A percentile compares a stretch with the other conserved stretches of the same genome.
phyloP scores from a whole-genome alignment of 2,888 invertebrate genomes.

The Clanis bilineata region DNA sequence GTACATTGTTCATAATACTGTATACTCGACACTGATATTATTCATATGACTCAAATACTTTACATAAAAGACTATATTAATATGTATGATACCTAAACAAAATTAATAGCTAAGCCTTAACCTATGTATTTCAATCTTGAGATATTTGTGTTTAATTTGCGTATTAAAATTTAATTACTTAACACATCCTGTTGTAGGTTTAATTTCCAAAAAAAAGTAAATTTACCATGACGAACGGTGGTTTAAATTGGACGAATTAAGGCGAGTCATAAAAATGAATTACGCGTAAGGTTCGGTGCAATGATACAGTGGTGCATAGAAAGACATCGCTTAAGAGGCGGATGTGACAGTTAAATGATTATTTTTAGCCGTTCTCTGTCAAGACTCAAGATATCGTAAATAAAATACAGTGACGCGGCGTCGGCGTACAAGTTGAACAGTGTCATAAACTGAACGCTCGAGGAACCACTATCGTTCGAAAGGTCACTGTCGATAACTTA shows the following conservation, averaged over 20 bases:
- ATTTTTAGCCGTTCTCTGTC: conserved; percentile 50
- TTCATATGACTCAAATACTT: not conserved
- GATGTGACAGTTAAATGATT: conserved; percentile 51
- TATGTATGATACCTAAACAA: too few species aligned
- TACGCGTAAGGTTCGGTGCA: conserved; percentile 34
- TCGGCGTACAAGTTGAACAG: conserved; percentile 67
- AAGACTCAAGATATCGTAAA: conserved; percentile 59
- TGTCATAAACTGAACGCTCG: conserved; percentile 54
- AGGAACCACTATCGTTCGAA: conserved; percentile 54
- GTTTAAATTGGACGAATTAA: conserved; percentile 27
- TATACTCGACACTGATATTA: not conserved
- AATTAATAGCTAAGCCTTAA: not conserved
- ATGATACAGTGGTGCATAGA: conserved; percentile 43
- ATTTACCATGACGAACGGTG: conserved; percentile 15
- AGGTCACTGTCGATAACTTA: conserved; percentile 63
- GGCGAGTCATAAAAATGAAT: conserved; percentile 26
- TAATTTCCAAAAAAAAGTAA: conserved; percentile 14
- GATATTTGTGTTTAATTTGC: conserved; percentile 11
- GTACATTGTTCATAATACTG: not conserved
- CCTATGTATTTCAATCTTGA: not conserved
- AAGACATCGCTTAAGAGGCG: conserved; percentile 41
- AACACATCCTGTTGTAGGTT: conserved; percentile 4
- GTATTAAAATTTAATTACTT: conserved; percentile 8
- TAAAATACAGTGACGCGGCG: conserved; percentile 58
- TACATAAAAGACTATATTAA: not conserved